Evolutionary conservation across 2,888 invertebrate species (phyloP).

Genomic region (Calephelis perditalis): DNA sequence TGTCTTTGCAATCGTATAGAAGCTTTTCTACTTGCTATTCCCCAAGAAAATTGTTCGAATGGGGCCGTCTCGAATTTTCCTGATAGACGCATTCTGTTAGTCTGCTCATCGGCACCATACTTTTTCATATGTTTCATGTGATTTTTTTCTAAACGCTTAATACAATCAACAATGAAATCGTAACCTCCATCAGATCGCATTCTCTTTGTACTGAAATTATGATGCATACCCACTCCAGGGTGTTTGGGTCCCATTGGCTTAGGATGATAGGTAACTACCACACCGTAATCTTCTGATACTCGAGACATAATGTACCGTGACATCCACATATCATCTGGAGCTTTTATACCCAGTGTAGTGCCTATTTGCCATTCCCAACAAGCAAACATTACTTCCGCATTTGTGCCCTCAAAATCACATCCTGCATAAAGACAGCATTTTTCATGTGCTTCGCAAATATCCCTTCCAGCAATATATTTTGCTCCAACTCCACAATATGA

Average conservation of each 20-base stretch:
- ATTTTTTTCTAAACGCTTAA: conserved; percentile 91
- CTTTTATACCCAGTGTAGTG: conserved; percentile 89
- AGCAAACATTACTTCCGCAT: conserved; percentile 97
- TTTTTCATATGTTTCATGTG: conserved; percentile 94
- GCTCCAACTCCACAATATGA: conserved; percentile 97
- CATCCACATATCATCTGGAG: conserved; percentile 92
- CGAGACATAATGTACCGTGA: conserved; percentile 89
- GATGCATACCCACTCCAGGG: conserved; percentile 91
- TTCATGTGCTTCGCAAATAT: conserved; percentile 92
- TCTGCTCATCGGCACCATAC: conserved; percentile 94
- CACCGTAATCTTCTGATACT: conserved; percentile 92
- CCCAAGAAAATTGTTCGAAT: conserved; percentile 93
- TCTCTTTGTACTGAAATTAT: conserved; percentile 91
- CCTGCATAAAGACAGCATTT: conserved; percentile 94
- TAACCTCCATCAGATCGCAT: conserved; percentile 91
- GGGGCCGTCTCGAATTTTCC: conserved; percentile 97
- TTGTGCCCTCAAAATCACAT: conserved; percentile 93
- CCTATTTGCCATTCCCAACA: conserved; percentile 96
- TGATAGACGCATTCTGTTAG: conserved; percentile 95
- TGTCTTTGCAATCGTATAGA: conserved; percentile 94
- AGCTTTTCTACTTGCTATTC: conserved; percentile 93
- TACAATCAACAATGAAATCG: conserved; percentile 89
- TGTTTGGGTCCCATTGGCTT: conserved; percentile 91
- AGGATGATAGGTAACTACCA: conserved; percentile 82
- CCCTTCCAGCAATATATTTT: conserved; percentile 93